Base-by-base conservation (phyloP, 1,140 invertebrate genomes). In the Ruditapes philippinarum region DNA sequence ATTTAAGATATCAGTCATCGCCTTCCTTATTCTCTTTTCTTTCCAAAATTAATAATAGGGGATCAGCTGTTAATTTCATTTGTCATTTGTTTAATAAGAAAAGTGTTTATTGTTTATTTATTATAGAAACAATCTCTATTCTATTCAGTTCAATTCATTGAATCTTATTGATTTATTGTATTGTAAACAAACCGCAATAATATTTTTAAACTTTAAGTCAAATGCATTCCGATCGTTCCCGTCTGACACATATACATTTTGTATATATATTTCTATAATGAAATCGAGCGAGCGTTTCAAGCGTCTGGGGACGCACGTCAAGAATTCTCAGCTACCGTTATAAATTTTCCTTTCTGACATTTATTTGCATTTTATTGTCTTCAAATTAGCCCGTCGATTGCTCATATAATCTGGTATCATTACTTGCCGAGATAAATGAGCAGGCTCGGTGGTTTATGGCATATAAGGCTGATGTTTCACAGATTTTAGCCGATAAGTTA, bases 321-420 rank as follows among this genome's bases (percentile, higher is more conserved):
- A 70, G 65, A 70, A 70, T 51, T 78, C n/a, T 51, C 25, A 51
- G 42, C 28, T 51, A 49, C 28, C 4, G 74, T 54, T 49, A 78
- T 78, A 83, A 83, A 65, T 83, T 42, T 49, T 28, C n/a, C n/a
- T n/a, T 42, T 51, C 45, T 83, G 81, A 83, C 81, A 51, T 83
- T 83, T 83, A 83, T 83, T 83, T 49, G 65, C 45, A 51, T 68
- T 83, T 83, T 83, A 83, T 68, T 70, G 42, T 70, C 60, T 70
- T 31, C 33, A 65, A 83, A 70, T 83, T 83, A 70, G 40, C 38
- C 60, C 36, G 17, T 70, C 81, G 33, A 83, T 83, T 83, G 45
- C 62, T 33, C 60, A 33, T 38, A 83, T 70, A 68, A 83, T 83
- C 36, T 40, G 62, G 3, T 83, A 82, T 82, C 80, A 80, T 33